phyloP scores from a whole-genome alignment of 2,113 vertebrate genomes.

The Rattus rattus region DNA sequence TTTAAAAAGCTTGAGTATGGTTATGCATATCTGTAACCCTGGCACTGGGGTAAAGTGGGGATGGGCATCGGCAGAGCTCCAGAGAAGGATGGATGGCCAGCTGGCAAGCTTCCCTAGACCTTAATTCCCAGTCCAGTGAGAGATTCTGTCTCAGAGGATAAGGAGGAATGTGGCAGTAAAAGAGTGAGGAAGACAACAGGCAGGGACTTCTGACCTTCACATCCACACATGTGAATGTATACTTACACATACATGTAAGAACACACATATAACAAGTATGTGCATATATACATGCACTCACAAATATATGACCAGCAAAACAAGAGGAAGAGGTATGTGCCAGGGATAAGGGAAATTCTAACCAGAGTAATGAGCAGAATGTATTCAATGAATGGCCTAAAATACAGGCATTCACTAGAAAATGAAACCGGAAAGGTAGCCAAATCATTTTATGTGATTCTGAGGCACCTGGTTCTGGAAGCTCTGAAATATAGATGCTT shows the following conservation, averaged over 20 bases:
- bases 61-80: neutral
- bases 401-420: neutral
- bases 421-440: neutral
- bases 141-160: neutral
- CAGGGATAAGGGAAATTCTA: neutral
- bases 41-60: too few relatives aligned
- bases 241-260: too few relatives aligned
- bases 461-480: neutral
- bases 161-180: fast-evolving
- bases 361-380: neutral
- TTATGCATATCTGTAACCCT: neutral
- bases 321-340: neutral
- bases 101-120: neutral
- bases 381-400: neutral
- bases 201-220: neutral
- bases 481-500: neutral
- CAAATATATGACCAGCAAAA: neutral
- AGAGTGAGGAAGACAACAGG: neutral
- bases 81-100: neutral
- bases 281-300: neutral
- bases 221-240: too few relatives aligned
- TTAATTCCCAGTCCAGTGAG: too few relatives aligned
- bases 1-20: neutral
- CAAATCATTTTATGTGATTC: neutral
- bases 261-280: neutral